A percentile compares a stretch with the other conserved stretches of the same genome.
phyloP scores from a whole-genome alignment of 2,888 invertebrate species.

The Scrobipalpa costella region DNA sequence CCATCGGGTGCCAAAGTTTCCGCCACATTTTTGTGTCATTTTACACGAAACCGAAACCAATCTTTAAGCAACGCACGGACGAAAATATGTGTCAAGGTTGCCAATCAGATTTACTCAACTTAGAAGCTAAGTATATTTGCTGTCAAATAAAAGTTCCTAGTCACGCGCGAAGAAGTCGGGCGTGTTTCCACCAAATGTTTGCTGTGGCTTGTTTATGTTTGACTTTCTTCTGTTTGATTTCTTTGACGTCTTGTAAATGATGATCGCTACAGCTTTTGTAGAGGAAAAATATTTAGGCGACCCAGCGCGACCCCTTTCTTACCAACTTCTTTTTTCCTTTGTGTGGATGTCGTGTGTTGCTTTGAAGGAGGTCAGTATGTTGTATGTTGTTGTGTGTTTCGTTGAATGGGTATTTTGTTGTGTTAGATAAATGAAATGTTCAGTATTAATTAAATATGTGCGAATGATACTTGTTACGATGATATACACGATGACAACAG shows the following conservation, averaged over 20 bases:
- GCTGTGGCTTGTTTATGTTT: constrained; percentile 50
- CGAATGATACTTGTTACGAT: not conserved
- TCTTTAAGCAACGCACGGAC: not conserved
- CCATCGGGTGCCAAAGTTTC: too few species aligned
- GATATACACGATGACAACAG: too few species aligned
- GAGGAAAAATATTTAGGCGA: not conserved
- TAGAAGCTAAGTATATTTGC: constrained; percentile 7
- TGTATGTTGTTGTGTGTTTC: constrained; percentile 1
- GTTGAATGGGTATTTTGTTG: not conserved
- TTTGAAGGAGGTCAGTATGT: not conserved
- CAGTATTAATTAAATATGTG: not conserved
- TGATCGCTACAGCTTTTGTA: constrained; percentile 20
- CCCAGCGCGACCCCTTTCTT: not conserved
- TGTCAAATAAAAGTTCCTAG: constrained; percentile 44
- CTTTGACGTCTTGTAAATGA: constrained; percentile 43
- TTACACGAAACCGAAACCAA: not conserved
- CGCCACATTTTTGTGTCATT: not conserved
- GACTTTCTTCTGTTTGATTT: constrained; percentile 45
- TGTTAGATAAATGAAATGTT: not conserved
- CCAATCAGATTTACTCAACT: constrained; percentile 13
- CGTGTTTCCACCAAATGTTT: constrained; percentile 51
- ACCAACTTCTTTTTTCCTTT: not conserved
- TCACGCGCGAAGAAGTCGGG: constrained; percentile 57
- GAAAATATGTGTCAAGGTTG: constrained; percentile 12
- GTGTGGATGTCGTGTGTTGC: not conserved